phyloP scores from a whole-genome alignment of 1,140 invertebrate genomes.

The Ganaspis sp. region DNA sequence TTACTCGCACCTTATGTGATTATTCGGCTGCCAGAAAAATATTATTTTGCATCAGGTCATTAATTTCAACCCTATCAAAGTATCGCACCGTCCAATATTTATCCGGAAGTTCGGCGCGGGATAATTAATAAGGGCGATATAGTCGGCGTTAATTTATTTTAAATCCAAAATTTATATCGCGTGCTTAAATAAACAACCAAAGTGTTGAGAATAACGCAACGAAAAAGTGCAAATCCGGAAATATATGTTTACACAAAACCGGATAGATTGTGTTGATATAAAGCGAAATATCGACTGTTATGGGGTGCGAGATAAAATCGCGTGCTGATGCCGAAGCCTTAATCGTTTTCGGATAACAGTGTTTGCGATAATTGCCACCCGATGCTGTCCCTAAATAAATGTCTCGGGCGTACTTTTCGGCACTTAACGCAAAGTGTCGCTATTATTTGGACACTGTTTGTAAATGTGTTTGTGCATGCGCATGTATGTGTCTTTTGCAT shows the following conservation, averaged over 20 bases:
- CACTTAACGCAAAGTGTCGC: constrained; percentile 19
- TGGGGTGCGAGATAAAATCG: constrained; percentile 41
- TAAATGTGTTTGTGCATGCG: too few species aligned
- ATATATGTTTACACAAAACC: constrained; percentile 34
- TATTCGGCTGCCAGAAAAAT: too few species aligned
- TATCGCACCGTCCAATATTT: neutral
- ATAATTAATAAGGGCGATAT: neutral
- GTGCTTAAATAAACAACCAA: neutral
- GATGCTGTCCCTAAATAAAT: constrained; percentile 16
- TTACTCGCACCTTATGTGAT: too few species aligned
- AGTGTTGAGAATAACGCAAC: neutral
- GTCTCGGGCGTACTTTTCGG: constrained; percentile 9
- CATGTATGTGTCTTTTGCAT: too few species aligned
- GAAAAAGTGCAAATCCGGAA: constrained; percentile 26
- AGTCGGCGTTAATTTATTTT: neutral
- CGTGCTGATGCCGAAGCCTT: constrained; percentile 37
- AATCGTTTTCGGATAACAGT: constrained; percentile 52
- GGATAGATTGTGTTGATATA: constrained; percentile 40
- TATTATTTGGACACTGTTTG: neutral
- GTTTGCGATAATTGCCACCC: constrained; percentile 42
- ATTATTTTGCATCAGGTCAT: neutral
- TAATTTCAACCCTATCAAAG: neutral
- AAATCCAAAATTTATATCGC: neutral
- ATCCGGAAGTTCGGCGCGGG: neutral
- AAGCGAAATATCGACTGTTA: constrained; percentile 40